Conservation (phyloP, 2,888 invertebrate species). For the Steinernema carpocapsae region DNA sequence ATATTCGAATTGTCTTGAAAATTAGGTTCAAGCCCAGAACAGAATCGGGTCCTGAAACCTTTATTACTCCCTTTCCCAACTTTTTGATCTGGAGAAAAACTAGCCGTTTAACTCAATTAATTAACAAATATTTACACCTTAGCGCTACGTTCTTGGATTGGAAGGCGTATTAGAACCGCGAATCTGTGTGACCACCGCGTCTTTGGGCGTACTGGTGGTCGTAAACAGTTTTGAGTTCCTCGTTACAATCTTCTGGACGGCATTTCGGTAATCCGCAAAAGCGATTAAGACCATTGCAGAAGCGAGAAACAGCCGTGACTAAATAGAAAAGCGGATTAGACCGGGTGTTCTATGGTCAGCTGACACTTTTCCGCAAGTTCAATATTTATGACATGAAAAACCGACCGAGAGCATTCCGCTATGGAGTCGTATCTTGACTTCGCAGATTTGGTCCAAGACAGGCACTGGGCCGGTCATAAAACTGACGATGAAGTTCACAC, state of each 20-base stretch:
- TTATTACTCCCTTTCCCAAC: no score
- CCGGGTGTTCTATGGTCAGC: not conserved
- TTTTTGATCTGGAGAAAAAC: no score
- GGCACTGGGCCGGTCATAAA: not conserved
- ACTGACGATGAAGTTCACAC: not conserved
- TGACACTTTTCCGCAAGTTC: not conserved
- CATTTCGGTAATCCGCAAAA: not conserved
- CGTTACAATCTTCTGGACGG: not conserved
- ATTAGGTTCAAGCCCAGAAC: no score
- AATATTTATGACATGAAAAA: not conserved
- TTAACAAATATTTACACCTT: no score
- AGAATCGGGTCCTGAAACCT: no score
- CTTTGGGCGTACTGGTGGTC: not conserved
- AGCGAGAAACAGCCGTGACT: not conserved
- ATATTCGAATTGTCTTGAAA: no score
- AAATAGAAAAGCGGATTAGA: no score
- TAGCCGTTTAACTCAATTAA: no score
- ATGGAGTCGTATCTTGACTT: not conserved
- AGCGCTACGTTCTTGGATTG: no score
- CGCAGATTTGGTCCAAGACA: constrained; percentile 1
- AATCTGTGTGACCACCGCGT: no score
- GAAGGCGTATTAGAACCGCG: no score
- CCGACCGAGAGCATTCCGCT: constrained; percentile 9
- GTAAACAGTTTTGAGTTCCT: not conserved
- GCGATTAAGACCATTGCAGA: constrained; percentile 3